A percentile compares a stretch with the other conserved stretches of the same genome.
phyloP scores from a whole-genome alignment of 1,140 invertebrate genomes.

The Heliconius hermathena region DNA sequence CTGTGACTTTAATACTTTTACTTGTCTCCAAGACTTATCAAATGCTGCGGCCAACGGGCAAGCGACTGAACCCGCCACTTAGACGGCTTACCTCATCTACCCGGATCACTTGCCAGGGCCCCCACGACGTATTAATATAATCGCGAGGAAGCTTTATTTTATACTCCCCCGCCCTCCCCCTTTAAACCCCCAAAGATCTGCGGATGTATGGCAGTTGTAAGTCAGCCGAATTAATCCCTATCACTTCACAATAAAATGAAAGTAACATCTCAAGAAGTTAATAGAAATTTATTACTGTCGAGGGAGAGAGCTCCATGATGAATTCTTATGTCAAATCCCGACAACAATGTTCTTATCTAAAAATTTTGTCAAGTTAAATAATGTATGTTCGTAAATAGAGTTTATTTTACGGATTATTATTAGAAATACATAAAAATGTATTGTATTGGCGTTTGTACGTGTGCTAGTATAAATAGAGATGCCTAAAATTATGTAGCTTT shows the following conservation, averaged over 20 bases:
- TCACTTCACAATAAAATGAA: constrained; percentile 79
- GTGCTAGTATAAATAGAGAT: neutral
- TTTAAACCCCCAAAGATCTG: constrained; percentile 50
- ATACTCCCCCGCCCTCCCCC: constrained; percentile 51
- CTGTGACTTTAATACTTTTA: constrained; percentile 25
- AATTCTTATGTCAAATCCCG: constrained; percentile 53
- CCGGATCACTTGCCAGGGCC: constrained; percentile 63
- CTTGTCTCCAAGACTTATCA: constrained; percentile 28
- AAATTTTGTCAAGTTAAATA: neutral
- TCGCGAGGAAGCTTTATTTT: constrained; percentile 77
- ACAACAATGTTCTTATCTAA: neutral
- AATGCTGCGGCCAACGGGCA: constrained; percentile 23
- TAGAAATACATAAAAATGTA: neutral
- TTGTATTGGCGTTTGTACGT: neutral
- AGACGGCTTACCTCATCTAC: constrained; percentile 63
- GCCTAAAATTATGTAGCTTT: constrained; percentile 29
- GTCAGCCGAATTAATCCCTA: constrained; percentile 80
- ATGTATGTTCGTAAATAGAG: neutral
- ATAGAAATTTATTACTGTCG: constrained; percentile 77
- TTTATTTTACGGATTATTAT: neutral
- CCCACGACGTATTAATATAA: constrained; percentile 77
- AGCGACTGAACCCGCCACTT: constrained; percentile 32
- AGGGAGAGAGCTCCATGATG: constrained; percentile 55
- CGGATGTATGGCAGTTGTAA: constrained; percentile 80
- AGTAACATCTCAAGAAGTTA: constrained; percentile 79